A percentile compares a stretch with the other conserved stretches of the same genome.
Conservation (phyloP, 1,140 invertebrate genomes). For the Acromyrmex echinatior region DNA sequence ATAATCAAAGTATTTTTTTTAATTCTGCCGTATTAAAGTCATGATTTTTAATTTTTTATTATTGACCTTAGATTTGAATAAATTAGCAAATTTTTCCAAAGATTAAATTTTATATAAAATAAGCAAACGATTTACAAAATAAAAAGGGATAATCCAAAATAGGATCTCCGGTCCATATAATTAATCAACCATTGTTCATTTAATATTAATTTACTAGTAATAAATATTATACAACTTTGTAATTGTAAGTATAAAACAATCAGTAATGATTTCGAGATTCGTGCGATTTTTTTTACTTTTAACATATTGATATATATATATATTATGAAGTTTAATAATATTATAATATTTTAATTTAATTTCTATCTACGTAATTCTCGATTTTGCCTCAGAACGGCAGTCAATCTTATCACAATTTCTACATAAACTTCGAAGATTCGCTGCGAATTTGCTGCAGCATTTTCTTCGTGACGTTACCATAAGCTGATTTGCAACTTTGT, state of each 20-base stretch:
- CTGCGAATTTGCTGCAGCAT: constrained; percentile 29
- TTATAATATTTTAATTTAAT: not conserved
- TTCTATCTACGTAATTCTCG: not conserved
- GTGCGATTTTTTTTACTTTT: not conserved
- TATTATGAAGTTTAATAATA: not conserved
- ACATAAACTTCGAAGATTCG: constrained; percentile 24
- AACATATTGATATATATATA: not conserved
- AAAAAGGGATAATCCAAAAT: no score
- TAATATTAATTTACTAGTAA: not conserved
- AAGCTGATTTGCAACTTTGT: constrained; percentile 61
- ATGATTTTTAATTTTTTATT: no score
- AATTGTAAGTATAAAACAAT: not conserved
- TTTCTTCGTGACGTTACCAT: constrained; percentile 54
- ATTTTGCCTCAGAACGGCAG: not conserved
- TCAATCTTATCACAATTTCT: constrained; percentile 27
- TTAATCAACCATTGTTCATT: not conserved
- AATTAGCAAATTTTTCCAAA: no score
- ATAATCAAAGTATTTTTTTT: no score
- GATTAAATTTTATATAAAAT: no score
- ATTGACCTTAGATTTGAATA: no score
- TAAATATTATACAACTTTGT: constrained; percentile 11
- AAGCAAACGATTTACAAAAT: no score
- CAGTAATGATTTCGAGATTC: not conserved
- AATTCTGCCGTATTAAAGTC: no score
- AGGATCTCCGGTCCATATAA: no score